Base-by-base conservation (phyloP, 92 coral and sea anemone species). In the Parazoanthus atlanticus region DNA sequence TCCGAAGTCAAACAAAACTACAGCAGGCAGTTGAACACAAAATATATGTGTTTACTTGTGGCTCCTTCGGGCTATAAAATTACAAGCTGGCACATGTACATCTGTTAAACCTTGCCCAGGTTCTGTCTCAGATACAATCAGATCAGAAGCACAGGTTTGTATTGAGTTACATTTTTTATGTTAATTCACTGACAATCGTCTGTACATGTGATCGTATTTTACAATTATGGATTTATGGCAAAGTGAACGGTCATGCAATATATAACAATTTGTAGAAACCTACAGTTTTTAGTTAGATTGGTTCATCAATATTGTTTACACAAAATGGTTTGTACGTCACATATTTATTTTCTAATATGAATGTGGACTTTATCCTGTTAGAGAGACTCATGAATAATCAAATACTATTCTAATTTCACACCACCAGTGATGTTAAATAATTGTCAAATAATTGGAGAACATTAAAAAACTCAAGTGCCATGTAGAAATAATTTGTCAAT, bases 301-400 rank as follows among this genome's bases (percentile, higher is more conserved):
- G 64, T n/a, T 30, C 9, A 41, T 78, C 65, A 15, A 26, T 32
- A 15, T 82, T 82, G 74, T 66, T 64, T n/a, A 64, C n/a, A 69
- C 21, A 49, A 38, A 40, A 26, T 43, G 58, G 29, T 46, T 78
- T 43, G 58, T 16, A 29, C 40, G 82, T 78, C 33, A 78, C 30
- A 46, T 41, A 78, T 41, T 78, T 29, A 10, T 84, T 28, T 40
- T 41, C 79, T 28, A 67, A 46, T 84, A 12, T 28, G 40, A 47
- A 84, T 67, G 64, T 84, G 87, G 87, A 84, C 87, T 84, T 84
- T 84, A 31, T 38, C 78, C 87, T 30, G 17, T 16, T 41, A 47
- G 65, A 46, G 11, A 31, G 33, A 43, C 78, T 70, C 78, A 71
- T 84, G 38, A 84, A 71, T 84, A 84, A 69, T 12, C 30, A 67